phyloP scores from a whole-genome alignment of 2,797 vertebrate genomes.

The Microhierax caerulescens region DNA sequence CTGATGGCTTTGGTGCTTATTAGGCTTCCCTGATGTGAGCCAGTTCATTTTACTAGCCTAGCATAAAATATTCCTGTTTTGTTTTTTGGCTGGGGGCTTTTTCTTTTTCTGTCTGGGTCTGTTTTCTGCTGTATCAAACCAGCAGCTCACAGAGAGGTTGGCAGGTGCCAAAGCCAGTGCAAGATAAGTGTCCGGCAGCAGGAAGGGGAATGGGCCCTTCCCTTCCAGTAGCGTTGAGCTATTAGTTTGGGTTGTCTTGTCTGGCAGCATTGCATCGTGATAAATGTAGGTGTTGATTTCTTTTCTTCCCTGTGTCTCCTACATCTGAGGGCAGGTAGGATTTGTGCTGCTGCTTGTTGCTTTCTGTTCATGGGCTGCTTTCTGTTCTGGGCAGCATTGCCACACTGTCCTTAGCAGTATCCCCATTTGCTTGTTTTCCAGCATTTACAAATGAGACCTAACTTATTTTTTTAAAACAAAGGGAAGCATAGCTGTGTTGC shows the following conservation, averaged over 20 bases:
- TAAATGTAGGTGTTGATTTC: not conserved
- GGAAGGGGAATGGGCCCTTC: not conserved
- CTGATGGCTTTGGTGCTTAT: not conserved
- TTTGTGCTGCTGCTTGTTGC: not conserved
- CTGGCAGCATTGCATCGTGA: not conserved
- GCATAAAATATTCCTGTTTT: not conserved
- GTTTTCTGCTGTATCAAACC: not conserved
- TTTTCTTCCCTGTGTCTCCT: not conserved
- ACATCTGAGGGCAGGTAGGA: not conserved
- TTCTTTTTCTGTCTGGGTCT: not conserved
- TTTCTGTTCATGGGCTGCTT: not conserved
- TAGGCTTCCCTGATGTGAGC: not conserved
- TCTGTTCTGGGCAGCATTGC: not conserved
- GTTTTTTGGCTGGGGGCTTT: not conserved
- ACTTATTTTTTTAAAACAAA: not conserved
- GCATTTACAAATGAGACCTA: not conserved
- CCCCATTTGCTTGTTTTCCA: not conserved
- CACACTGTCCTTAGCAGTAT: not conserved
- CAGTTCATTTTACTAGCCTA: not conserved
- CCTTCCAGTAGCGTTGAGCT: not conserved
- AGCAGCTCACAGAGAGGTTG: not conserved
- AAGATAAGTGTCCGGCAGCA: not conserved
- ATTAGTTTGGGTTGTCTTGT: not conserved
- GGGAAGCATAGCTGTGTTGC: not conserved
- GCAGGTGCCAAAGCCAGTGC: not conserved